Evolutionary conservation across 2,797 vertebrate genomes (phyloP).

Genomic region (Alectoris magna): DNA sequence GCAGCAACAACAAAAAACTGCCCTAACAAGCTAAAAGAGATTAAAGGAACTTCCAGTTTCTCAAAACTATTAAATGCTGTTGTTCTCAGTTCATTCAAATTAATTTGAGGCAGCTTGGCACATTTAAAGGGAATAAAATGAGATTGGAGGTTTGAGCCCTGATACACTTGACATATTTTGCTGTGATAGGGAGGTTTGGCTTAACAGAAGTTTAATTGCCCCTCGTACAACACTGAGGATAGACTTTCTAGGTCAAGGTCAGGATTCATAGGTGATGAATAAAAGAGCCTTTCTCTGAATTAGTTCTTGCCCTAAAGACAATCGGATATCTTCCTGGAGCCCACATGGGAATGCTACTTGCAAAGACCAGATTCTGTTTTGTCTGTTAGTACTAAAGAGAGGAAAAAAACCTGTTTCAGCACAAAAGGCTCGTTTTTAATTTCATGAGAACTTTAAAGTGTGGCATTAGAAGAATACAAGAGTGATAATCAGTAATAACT

Average conservation of each 20-base stretch:
- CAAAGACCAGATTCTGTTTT: background rate
- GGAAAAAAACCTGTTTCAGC: background rate
- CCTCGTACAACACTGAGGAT: background rate
- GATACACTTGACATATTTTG: slow-evolving; percentile 26
- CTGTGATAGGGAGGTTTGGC: slow-evolving; percentile 4
- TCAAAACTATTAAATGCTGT: background rate
- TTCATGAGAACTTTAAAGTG: background rate
- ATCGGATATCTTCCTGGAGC: background rate
- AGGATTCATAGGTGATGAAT: slow-evolving; percentile 3
- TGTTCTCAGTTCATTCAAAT: slow-evolving; percentile 23
- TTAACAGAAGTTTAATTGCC: slow-evolving; percentile 50
- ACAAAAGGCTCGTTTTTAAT: slow-evolving; percentile 21
- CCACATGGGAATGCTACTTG: background rate
- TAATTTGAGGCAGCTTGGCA: background rate
- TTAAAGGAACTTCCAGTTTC: background rate
- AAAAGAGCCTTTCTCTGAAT: slow-evolving; percentile 18
- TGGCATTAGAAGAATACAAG: background rate
- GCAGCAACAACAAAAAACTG: background rate
- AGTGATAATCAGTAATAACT: background rate
- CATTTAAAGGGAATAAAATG: slow-evolving; percentile 22
- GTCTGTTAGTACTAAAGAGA: background rate
- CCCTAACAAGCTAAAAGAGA: background rate
- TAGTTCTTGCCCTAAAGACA: slow-evolving; percentile 34
- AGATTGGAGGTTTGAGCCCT: slow-evolving; percentile 5
- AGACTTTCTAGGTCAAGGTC: slow-evolving; percentile 27